Evolutionary conservation across 1,140 invertebrate species (phyloP), one percentile per base, ranked within the genome.

Genomic region (Drosophila serrata): DNA sequence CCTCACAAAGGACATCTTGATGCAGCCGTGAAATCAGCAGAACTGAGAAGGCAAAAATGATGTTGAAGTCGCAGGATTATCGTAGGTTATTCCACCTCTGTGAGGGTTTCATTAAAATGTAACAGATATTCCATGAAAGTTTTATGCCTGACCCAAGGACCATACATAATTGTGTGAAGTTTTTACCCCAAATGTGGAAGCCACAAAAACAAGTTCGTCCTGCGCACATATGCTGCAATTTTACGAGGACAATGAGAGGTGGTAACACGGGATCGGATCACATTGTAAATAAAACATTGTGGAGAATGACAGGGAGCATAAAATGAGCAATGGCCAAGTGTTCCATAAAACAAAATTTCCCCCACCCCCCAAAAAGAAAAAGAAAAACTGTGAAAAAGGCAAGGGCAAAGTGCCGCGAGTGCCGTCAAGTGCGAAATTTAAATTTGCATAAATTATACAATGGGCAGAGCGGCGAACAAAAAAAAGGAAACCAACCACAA

Each of bases 371-470:
- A 48, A 70, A 72, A 37, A 35, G 13, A 12, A 35, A 35, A 35
- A 5, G 1, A 13, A 15, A 72, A 72, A 59, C 67, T 72, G 67
- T 42, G 65, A 59, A 73, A 68, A 72, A 72, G 49, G 68, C 68
- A 70, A 70, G 24, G 68, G 49, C 68, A 73, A 73, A 73, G 67
- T 73, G 69, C 69, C 69, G 69, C 69, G 67, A 72, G 69, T 73
- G 69, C 69, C 69, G 69, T 73, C 69, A 73, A 73, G 69, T 72
- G 69, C 69, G 69, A 73, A 72, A 73, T 73, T 72, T 73, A 73
- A 73, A 73, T 73, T 73, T 73, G 69, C 69, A 73, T 73, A 73
- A 73, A 73, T 73, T 73, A 73, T 73, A 72, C 69, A 73, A 73
- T 73, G 69, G 69, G n/a, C 69, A 72, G 53, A 59, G 35, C 53